phyloP scores from a whole-genome alignment of 1,140 invertebrate species.

The Eriosoma lanigerum region DNA sequence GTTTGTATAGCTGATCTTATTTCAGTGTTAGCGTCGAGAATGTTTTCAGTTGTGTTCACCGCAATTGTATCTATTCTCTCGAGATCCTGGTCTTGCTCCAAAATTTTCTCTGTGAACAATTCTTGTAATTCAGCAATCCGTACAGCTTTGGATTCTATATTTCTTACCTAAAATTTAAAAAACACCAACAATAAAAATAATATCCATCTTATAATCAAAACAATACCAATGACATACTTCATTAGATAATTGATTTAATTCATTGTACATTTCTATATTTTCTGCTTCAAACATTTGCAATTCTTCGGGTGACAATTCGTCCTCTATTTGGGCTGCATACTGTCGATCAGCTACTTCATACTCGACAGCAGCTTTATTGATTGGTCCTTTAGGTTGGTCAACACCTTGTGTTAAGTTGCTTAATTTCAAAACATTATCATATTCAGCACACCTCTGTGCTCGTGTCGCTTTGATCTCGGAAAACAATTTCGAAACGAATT shows the following conservation, averaged over 20 bases:
- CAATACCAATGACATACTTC: constrained; percentile 58
- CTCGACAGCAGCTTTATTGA: background rate
- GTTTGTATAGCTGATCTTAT: constrained; percentile 94
- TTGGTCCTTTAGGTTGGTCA: background rate
- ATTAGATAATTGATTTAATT: constrained; percentile 74
- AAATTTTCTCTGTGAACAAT: constrained; percentile 95
- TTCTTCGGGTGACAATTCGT: constrained; percentile 79
- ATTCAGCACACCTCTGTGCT: constrained; percentile 80
- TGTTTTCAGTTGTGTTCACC: constrained; percentile 89
- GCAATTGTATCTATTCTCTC: constrained; percentile 85
- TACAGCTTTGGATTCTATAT: constrained; percentile 88
- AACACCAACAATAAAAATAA: constrained; percentile 59
- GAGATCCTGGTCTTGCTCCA: constrained; percentile 91
- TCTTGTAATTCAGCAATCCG: constrained; percentile 96
- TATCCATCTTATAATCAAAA: background rate
- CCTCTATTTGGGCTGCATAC: constrained; percentile 59
- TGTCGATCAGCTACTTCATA: constrained; percentile 46
- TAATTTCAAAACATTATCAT: constrained; percentile 75
- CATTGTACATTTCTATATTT: constrained; percentile 79
- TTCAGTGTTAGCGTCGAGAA: constrained; percentile 95
- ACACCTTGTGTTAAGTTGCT: constrained; percentile 58
- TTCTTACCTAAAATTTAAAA: constrained; percentile 71
- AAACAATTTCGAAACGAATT: constrained; percentile 83
- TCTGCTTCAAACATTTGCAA: constrained; percentile 87
- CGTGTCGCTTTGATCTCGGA: constrained; percentile 83